Evolutionary conservation across 37 sponge, comb jelly and placozoan genomes (phyloP).

Genomic region (Ephydatia muelleri): DNA sequence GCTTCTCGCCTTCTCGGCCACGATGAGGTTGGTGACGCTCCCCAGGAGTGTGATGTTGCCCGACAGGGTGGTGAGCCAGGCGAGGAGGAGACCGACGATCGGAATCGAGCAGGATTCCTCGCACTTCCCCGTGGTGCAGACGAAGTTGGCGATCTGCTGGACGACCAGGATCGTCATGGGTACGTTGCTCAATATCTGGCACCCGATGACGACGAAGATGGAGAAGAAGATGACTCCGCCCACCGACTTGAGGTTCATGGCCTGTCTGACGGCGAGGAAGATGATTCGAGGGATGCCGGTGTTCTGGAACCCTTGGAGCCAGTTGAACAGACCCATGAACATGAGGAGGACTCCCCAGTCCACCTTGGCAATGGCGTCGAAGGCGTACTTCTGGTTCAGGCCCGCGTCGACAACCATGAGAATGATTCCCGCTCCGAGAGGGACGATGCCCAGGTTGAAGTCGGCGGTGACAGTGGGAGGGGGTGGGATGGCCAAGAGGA

Average conservation of each 20-base stretch:
- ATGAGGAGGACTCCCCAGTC: conserved; percentile 60
- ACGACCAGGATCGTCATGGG: conserved; percentile 53
- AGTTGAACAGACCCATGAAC: conserved; percentile 59
- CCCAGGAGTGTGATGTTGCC: conserved; percentile 60
- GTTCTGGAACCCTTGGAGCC: conserved; percentile 54
- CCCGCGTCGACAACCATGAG: conserved; percentile 45
- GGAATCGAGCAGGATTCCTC: background rate
- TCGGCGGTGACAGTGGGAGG: conserved; percentile 21
- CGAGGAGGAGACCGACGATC: conserved; percentile 35
- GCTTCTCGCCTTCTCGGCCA: conserved; percentile 53
- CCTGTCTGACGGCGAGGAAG: conserved; percentile 17
- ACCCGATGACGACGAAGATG: conserved; percentile 46
- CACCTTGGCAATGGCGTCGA: conserved; percentile 35
- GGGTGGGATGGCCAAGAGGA: conserved; percentile 11
- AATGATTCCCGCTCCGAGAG: conserved; percentile 45
- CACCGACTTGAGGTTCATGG: conserved; percentile 36
- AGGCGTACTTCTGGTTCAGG: conserved; percentile 38
- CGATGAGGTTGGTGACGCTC: conserved; percentile 52
- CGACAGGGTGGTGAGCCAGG: conserved; percentile 58
- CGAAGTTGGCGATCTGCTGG: conserved; percentile 16
- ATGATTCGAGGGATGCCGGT: conserved; percentile 37
- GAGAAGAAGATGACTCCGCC: conserved; percentile 56
- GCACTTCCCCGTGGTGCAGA: conserved; percentile 3
- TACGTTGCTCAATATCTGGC: conserved; percentile 53
- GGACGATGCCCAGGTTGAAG: conserved; percentile 58